Base-by-base conservation (phyloP, 2,888 invertebrate genomes). In the Napeogenes sylphis region DNA sequence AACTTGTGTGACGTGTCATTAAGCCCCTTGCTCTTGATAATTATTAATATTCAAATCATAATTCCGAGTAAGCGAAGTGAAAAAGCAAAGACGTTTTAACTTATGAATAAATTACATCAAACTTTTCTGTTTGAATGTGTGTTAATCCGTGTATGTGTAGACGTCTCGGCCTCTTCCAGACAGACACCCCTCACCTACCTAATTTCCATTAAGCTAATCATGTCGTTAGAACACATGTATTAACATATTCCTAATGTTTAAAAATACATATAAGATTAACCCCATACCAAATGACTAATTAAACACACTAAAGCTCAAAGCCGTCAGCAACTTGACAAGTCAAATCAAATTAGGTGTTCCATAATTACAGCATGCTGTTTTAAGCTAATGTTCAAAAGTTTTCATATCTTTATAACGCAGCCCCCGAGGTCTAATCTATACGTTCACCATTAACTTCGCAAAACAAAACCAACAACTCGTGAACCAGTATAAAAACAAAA, bases 1-100 rank as follows among this genome's bases (percentile, higher is more conserved):
- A 90, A 89, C 85, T 90, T 88, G 81, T 79, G 83, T 89, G 87
- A 86, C 87, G 85, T 87, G 81, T 88, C 88, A 89, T 90, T 90
- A 87, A 85, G 80, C 79, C 77, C 71, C 77, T 78, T 77, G 75
- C 78, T 73, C 76, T 78, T 68, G 66, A 72, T 84, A 84, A 86
- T 86, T 87, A 90, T 88, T 86, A 87, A 86, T 85, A 88, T 88
- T 87, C 85, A 87, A 88, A 89, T 87, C 83, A 78, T 84, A 84
- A 85, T 83, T 82, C 76, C 65, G 75, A 82, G 78, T 79, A 75
- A 76, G 76, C 75, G 71, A 72, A 81, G 76, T 72, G 84, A 85
- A 85, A 84, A 85, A 86, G 85, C 84, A 78, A 80, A 83, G 82
- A 81, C 84, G 83, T 82, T 82, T 85, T 79, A 77, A 79, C 77